These are phyloP conservation scores for Canis aureus DNA, from an alignment of 2,113 vertebrate species.

Conservation along the genomic window DNA sequence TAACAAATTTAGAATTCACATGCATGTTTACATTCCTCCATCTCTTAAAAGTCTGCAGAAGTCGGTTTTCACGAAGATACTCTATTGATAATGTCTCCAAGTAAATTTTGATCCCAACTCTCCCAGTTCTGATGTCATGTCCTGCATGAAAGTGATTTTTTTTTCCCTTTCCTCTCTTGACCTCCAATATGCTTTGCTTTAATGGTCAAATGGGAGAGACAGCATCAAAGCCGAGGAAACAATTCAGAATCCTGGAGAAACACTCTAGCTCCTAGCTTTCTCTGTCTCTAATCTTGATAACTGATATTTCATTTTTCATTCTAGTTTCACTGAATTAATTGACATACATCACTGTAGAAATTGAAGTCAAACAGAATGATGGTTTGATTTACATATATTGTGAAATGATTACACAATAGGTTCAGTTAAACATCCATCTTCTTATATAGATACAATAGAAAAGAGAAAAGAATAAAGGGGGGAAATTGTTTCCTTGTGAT, in stretches of 20 bases:
- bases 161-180: neutral
- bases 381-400: neutral
- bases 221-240: neutral
- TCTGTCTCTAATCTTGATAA: constrained; percentile 12
- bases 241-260: neutral
- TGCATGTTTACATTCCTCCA: neutral
- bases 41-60: constrained; percentile 1
- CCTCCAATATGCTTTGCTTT: neutral
- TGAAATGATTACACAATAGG: neutral
- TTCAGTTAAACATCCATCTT: neutral
- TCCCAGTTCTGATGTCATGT: neutral
- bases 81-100: neutral
- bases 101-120: neutral
- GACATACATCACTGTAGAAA: neutral
- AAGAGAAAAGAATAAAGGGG: neutral
- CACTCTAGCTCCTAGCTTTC: neutral
- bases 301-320: neutral
- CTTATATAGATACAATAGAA: neutral
- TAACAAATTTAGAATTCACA: neutral
- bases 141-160: neutral
- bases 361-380: neutral
- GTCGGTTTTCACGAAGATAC: neutral
- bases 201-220: neutral
- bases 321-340: neutral
- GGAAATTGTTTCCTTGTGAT: neutral